phyloP scores from a whole-genome alignment of 2,888 invertebrate species.

The Celastrina argiolus region DNA sequence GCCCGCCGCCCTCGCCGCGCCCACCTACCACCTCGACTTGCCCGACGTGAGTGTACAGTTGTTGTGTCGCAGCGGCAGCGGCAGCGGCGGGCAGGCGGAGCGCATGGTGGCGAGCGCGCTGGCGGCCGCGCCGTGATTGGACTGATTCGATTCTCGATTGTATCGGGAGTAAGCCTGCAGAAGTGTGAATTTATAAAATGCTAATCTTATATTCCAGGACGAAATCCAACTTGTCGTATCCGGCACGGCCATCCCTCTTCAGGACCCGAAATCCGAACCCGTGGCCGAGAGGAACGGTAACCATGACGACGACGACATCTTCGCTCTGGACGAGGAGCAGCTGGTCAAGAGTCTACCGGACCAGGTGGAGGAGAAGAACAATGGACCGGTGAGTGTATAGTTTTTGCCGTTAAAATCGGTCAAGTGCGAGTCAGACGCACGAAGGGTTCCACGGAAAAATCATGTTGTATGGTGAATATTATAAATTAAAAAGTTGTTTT shows the following conservation, averaged over 20 bases:
- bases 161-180: too few species aligned
- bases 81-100: conserved; percentile 44
- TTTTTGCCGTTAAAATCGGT: too few species aligned
- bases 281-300: conserved; percentile 41
- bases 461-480: too few species aligned
- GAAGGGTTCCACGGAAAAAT: too few species aligned
- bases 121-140: conserved; percentile 89
- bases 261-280: conserved; percentile 46
- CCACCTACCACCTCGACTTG: conserved; percentile 89
- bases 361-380: conserved; percentile 46
- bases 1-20: conserved; percentile 90
- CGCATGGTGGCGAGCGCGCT: conserved; percentile 70
- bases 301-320: conserved; percentile 88
- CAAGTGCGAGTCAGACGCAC: too few species aligned
- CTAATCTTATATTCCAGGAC: conserved; percentile 54
- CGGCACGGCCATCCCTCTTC: conserved; percentile 86
- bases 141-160: too few species aligned
- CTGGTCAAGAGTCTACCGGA: conserved; percentile 41
- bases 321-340: conserved; percentile 88
- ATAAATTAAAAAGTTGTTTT: too few species aligned
- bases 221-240: conserved; percentile 83
- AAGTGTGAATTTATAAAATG: too few species aligned
- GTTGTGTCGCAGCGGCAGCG: conserved; percentile 67
- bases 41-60: conserved; percentile 83
- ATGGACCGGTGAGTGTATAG: conserved; percentile 43